Evolutionary conservation across 2,888 invertebrate species (phyloP).

Genomic region (Xanthorhoe designata): DNA sequence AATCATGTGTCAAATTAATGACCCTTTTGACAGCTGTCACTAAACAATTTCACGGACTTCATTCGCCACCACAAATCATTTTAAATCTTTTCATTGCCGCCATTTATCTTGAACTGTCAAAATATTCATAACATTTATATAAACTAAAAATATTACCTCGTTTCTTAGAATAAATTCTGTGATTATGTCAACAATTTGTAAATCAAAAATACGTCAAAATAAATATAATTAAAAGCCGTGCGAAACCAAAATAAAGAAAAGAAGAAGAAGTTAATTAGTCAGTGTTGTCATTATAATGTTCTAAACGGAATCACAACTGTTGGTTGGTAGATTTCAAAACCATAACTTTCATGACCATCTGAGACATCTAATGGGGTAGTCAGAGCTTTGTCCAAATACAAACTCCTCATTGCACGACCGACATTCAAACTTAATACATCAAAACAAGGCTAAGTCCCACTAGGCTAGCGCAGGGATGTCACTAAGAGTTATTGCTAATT

Average conservation of each 20-base stretch:
- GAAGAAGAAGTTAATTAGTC: not conserved
- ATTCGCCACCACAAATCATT: conserved; percentile 25
- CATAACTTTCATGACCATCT: too few relatives aligned
- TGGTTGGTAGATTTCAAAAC: too few relatives aligned
- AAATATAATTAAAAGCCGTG: too few relatives aligned
- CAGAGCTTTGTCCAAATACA: too few relatives aligned
- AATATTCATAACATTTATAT: conserved; percentile 4
- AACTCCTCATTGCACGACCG: not conserved
- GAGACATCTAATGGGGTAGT: too few relatives aligned
- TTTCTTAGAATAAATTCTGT: not conserved
- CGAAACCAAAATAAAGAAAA: too few relatives aligned
- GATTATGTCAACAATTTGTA: not conserved
- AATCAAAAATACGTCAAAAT: conserved; percentile 7
- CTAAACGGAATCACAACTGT: too few relatives aligned
- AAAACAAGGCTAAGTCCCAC: not conserved
- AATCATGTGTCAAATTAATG: conserved; percentile 36
- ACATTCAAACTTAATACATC: not conserved
- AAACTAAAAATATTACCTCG: not conserved
- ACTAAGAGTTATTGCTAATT: conserved; percentile 23
- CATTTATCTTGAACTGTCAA: conserved; percentile 28
- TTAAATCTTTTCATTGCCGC: conserved; percentile 7
- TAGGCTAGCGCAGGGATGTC: conserved; percentile 17
- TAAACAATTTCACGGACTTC: conserved; percentile 27
- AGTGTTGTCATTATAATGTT: too few relatives aligned
- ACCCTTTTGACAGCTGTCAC: conserved; percentile 35